phyloP scores from a whole-genome alignment of 2,113 vertebrate species.

The Sinocyclocheilus anshuiensis region DNA sequence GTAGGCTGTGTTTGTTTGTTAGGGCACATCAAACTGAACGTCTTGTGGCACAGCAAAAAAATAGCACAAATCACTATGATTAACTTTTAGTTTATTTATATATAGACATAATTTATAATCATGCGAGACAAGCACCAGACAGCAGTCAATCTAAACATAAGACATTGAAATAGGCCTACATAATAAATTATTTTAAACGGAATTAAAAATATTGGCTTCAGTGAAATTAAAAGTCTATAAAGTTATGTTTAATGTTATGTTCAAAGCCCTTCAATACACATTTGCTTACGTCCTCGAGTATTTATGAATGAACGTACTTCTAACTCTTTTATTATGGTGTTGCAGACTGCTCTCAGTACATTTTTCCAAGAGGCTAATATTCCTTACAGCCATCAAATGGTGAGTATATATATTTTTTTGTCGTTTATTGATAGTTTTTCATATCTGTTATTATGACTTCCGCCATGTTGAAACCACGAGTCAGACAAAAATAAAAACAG shows the following conservation, averaged over 20 bases:
- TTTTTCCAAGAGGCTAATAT: conserved; percentile 99
- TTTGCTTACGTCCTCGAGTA: background rate
- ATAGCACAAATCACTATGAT: background rate
- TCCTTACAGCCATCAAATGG: conserved; percentile 97
- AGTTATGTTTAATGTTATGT: background rate
- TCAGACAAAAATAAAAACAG: conserved; percentile 56
- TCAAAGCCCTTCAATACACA: background rate
- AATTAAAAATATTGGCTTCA: background rate
- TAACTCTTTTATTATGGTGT: conserved; percentile 53
- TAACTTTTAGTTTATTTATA: background rate
- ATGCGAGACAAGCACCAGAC: background rate
- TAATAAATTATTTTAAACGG: background rate
- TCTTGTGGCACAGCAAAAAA: too few relatives aligned
- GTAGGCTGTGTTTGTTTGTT: conserved; percentile 69
- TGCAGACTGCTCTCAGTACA: conserved; percentile 93
- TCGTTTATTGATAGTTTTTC: background rate
- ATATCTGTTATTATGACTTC: conserved; percentile 47
- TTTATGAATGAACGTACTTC: background rate
- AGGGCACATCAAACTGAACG: background rate
- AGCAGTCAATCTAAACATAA: background rate
- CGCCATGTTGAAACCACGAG: conserved; percentile 59
- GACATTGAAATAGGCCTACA: background rate
- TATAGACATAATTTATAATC: background rate
- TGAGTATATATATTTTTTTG: conserved; percentile 75
- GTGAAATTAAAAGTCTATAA: background rate